Evolutionary conservation across 1,140 invertebrate species (phyloP), one percentile per base, ranked within the genome.

Genomic region (Hylyphantes graminicola): DNA sequence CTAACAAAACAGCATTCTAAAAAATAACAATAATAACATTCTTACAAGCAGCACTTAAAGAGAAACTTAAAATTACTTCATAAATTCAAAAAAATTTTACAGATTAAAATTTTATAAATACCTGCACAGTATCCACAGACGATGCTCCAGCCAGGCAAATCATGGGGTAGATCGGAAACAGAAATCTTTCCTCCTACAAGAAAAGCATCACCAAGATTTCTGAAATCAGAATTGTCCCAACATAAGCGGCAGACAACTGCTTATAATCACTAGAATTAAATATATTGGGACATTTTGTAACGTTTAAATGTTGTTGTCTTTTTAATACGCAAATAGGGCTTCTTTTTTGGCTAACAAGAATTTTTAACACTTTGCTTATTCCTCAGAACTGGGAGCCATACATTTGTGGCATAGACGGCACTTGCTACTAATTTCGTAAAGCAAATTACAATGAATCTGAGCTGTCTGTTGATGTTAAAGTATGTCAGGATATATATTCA

Each of bases 141-240:
- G 98, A 92, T 11, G 97, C 96, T 0, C 95, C 96, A 87, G 93
- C 93, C 7, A 99, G 89, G 81, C 95, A 94, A 84, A 99, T 94
- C 88, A 98, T 91, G 51, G 96, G 96, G 91, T 99, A 99, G 9
- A 98, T 92, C 3, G 98, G 98, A 90, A 97, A 99, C n/a, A 99
- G 90, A 91, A 99, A 99, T 82, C 96, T 91, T 89, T 96, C 95
- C 89, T 96, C 94, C 92, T 93, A 86, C 57, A 90, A 90, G 86
- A 53, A 85, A 81, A 85, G 86, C 54, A 68, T 85, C 57, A 85
- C 72, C 68, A 83, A 83, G 70, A 83, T 64, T 83, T 83, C 80
- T 83, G 80, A 83, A 83, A 83, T 75, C 61, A 83, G 80, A 83
- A 75, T 81, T 72, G 63, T 81, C 50, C 11, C 55, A 63, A 50